phyloP scores from a whole-genome alignment of 2,888 invertebrate genomes.

The Bombylius major region DNA sequence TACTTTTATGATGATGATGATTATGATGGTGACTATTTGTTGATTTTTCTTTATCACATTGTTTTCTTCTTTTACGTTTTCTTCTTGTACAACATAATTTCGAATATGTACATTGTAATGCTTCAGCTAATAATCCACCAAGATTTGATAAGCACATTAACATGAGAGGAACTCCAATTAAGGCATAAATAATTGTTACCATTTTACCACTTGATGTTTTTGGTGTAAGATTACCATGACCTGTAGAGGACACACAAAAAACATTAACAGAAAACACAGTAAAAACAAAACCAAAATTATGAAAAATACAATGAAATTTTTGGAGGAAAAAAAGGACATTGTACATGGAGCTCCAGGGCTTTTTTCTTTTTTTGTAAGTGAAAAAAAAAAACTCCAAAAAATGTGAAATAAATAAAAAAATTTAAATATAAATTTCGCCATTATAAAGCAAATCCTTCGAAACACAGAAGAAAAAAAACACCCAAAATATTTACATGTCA shows the following conservation, averaged over 20 bases:
- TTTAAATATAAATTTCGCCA: too few species aligned
- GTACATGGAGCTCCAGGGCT: too few species aligned
- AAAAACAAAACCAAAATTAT: slow-evolving; percentile 8
- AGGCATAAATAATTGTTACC: slow-evolving; percentile 74
- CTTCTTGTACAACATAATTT: slow-evolving; percentile 11
- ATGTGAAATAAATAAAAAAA: too few species aligned
- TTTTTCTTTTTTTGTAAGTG: too few species aligned
- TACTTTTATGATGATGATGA: not conserved
- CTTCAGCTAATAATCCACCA: slow-evolving; percentile 66
- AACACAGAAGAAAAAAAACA: not conserved
- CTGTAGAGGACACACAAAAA: slow-evolving; percentile 36
- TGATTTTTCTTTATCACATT: not conserved
- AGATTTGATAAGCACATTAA: slow-evolving; percentile 74
- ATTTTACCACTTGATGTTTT: slow-evolving; percentile 70
- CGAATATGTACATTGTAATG: slow-evolving; percentile 51
- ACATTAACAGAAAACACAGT: not conserved
- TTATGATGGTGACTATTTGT: not conserved
- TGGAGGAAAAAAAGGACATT: too few species aligned
- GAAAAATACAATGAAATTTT: too few species aligned
- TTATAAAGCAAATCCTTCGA: too few species aligned
- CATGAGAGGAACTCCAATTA: slow-evolving; percentile 78
- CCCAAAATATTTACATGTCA: not conserved
- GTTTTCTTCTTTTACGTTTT: not conserved
- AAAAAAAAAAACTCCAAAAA: too few species aligned
- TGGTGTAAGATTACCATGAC: slow-evolving; percentile 77